Evolutionary conservation across 2,797 vertebrate genomes (phyloP).

Genomic region (Periparus ater): DNA sequence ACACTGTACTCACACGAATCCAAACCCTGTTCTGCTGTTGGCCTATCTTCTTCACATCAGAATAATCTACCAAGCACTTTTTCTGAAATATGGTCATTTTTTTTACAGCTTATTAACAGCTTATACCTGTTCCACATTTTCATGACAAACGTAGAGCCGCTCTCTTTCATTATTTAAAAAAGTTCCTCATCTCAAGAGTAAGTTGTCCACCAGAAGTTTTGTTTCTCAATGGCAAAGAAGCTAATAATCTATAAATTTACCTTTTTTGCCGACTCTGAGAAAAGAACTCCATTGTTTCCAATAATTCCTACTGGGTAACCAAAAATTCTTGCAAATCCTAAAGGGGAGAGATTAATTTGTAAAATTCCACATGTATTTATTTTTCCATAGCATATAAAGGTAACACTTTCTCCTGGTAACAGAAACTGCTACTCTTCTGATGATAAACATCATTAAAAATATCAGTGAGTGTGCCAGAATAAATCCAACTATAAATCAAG

Average conservation of each 20-base stretch:
- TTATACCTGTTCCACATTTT: not conserved
- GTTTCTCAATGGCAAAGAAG: not conserved
- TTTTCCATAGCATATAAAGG: not conserved
- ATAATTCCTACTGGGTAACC: conserved; percentile 96
- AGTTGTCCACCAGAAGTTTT: not conserved
- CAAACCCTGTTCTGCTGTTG: not conserved
- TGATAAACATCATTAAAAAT: not conserved
- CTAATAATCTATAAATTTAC: conserved; percentile 70
- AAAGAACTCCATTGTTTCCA: conserved; percentile 97
- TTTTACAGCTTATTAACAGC: not conserved
- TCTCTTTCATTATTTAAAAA: not conserved
- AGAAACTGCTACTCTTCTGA: not conserved
- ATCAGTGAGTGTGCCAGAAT: not conserved
- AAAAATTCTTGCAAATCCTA: conserved; percentile 96
- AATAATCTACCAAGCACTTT: not conserved
- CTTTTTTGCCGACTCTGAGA: conserved; percentile 98
- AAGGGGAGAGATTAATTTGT: conserved; percentile 12
- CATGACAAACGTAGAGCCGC: rapidly evolving
- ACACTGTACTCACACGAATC: not conserved
- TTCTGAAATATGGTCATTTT: not conserved
- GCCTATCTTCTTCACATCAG: not conserved
- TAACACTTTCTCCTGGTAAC: not conserved
- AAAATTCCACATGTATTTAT: not conserved
- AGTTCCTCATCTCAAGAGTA: not conserved
- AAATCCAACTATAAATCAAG: not conserved